These are phyloP conservation scores for Lithobates sylvaticus DNA, from an alignment of 2,797 vertebrate genomes.

Conservation along the genomic window DNA sequence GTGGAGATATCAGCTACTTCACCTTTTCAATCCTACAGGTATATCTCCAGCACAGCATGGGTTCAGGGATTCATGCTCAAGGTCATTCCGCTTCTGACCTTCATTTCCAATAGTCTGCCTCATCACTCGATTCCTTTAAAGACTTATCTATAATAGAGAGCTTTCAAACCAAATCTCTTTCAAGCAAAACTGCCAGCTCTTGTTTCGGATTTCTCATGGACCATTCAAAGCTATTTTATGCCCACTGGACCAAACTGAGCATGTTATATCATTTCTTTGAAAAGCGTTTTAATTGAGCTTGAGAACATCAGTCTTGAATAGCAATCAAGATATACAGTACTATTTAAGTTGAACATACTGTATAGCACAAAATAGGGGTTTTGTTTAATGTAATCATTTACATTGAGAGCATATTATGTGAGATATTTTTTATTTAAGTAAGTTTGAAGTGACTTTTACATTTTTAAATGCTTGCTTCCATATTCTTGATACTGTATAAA, in stretches of 20 bases:
- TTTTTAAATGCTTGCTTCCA: no score
- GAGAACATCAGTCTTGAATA: not conserved
- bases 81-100: conserved; percentile 11
- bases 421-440: no score
- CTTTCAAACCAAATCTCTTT: not conserved
- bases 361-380: no score
- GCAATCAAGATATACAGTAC: not conserved
- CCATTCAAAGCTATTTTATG: not conserved
- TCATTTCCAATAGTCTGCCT: conserved; percentile 16
- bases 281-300: not conserved
- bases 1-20: conserved; percentile 9
- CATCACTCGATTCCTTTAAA: conserved; percentile 11
- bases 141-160: conserved; percentile 21
- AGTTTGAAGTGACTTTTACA: no score
- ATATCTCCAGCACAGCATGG: conserved; percentile 21
- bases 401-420: no score
- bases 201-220: conserved; percentile 9
- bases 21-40: not conserved
- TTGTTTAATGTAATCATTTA: no score
- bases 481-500: no score
- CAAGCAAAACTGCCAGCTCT: not conserved
- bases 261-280: not conserved
- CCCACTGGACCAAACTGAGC: not conserved
- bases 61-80: conserved; percentile 22
- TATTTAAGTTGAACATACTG: no score